These are phyloP conservation scores for Onychorhynchus coronatus DNA, from an alignment of 2,113 vertebrate genomes.

Conservation along the genomic window DNA sequence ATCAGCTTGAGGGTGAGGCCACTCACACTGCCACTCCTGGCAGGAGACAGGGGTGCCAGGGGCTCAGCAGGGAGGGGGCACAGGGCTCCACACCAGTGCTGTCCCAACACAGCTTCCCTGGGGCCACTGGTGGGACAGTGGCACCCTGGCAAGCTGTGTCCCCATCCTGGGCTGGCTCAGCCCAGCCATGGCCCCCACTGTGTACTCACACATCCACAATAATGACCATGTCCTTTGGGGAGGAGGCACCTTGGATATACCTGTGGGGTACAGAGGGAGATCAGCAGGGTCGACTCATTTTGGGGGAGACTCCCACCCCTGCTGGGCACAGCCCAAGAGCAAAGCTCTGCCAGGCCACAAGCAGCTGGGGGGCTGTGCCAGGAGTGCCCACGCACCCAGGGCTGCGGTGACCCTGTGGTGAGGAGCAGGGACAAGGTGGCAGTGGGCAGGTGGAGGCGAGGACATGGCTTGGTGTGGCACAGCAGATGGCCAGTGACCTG, in stretches of 20 bases:
- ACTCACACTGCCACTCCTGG: constrained; percentile 95
- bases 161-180: background rate
- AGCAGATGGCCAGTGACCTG: background rate
- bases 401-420: accelerated
- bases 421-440: background rate
- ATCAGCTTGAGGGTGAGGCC: constrained; percentile 95
- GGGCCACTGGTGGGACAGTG: background rate
- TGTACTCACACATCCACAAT: constrained; percentile 97
- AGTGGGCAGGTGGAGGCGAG: accelerated
- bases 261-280: constrained; percentile 59
- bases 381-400: accelerated
- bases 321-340: background rate
- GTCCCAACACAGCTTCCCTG: background rate
- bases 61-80: accelerated
- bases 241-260: constrained; percentile 98
- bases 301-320: accelerated
- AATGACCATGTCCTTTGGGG: constrained; percentile 99
- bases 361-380: accelerated
- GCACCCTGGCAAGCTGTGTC: background rate
- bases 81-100: accelerated
- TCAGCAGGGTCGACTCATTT: accelerated
- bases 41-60: background rate
- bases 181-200: accelerated
- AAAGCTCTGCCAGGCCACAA: background rate
- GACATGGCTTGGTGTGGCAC: accelerated